Evolutionary conservation across 1,140 invertebrate genomes (phyloP).

Genomic region (Cryptotermes secundus): DNA sequence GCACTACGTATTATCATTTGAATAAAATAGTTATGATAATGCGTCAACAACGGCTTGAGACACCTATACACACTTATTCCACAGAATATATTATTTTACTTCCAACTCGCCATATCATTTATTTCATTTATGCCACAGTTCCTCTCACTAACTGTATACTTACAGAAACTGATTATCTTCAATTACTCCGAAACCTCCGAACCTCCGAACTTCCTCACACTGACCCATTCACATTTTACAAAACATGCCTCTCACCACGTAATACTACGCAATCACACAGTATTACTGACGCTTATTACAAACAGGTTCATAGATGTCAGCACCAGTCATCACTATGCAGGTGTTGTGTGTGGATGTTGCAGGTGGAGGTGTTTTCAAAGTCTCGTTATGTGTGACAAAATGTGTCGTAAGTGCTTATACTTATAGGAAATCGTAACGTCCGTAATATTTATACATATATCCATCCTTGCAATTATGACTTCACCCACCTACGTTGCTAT

Average conservation of each 20-base stretch:
- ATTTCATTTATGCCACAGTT: not conserved
- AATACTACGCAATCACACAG: slow-evolving; percentile 15
- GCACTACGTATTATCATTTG: not conserved
- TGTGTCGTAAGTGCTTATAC: too few species aligned
- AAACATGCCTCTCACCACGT: not conserved
- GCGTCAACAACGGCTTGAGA: not conserved
- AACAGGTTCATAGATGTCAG: not conserved
- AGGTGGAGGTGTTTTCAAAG: not conserved
- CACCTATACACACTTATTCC: not conserved
- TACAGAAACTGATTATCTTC: too few species aligned
- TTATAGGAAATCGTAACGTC: too few species aligned
- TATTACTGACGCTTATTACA: slow-evolving; percentile 28
- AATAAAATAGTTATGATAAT: not conserved
- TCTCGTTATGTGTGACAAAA: too few species aligned
- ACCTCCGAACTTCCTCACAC: not conserved
- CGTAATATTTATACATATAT: too few species aligned
- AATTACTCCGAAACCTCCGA: not conserved
- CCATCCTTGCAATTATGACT: too few species aligned
- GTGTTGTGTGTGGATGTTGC: slow-evolving; percentile 2
- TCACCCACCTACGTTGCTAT: too few species aligned
- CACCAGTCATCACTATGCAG: slow-evolving; percentile 13
- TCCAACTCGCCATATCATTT: not conserved
- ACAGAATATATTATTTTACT: not conserved
- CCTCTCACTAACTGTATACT: not conserved
- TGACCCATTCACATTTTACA: not conserved